Percentiles rank a stretch among this genome's conserved stretches.
These are phyloP conservation scores for Noctua pronuba DNA, from an alignment of 2,888 invertebrate genomes.

Conservation along the genomic window DNA sequence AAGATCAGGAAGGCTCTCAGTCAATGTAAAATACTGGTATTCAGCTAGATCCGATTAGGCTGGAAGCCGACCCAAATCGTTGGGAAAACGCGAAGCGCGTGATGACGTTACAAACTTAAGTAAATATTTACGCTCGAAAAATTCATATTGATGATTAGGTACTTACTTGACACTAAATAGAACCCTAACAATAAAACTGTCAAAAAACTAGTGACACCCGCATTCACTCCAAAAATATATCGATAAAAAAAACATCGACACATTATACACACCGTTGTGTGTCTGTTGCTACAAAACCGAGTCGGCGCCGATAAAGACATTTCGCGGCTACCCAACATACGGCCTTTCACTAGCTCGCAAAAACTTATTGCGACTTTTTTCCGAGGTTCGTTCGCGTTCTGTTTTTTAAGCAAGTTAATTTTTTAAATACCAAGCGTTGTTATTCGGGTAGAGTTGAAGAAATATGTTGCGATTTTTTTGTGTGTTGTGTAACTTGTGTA, in stretches of 20 bases:
- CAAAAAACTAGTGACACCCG: conserved; percentile 41
- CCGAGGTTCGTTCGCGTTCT: conserved; percentile 40
- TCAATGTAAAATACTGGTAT: background rate
- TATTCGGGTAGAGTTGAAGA: conserved; percentile 27
- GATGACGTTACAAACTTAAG: background rate
- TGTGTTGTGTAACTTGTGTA: too few species aligned
- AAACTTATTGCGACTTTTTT: conserved; percentile 63
- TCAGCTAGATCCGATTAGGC: background rate
- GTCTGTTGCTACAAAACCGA: conserved; percentile 69
- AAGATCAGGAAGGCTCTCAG: background rate
- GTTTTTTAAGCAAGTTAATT: conserved; percentile 62
- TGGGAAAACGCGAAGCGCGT: background rate
- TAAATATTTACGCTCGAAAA: background rate
- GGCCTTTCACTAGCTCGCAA: conserved; percentile 77
- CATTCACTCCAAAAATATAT: conserved; percentile 37
- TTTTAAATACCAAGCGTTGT: conserved; percentile 62
- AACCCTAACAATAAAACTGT: background rate
- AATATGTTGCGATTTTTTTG: conserved; percentile 19
- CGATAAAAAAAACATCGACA: conserved; percentile 62
- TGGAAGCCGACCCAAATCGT: background rate
- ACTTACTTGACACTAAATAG: background rate
- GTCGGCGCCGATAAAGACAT: conserved; percentile 84
- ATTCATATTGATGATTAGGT: background rate
- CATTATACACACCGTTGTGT: conserved; percentile 41
- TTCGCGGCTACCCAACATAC: conserved; percentile 73